Evolutionary conservation across 2,113 vertebrate genomes (phyloP), one percentile per base, ranked within the genome.

Genomic region (Apodemus sylvaticus): DNA sequence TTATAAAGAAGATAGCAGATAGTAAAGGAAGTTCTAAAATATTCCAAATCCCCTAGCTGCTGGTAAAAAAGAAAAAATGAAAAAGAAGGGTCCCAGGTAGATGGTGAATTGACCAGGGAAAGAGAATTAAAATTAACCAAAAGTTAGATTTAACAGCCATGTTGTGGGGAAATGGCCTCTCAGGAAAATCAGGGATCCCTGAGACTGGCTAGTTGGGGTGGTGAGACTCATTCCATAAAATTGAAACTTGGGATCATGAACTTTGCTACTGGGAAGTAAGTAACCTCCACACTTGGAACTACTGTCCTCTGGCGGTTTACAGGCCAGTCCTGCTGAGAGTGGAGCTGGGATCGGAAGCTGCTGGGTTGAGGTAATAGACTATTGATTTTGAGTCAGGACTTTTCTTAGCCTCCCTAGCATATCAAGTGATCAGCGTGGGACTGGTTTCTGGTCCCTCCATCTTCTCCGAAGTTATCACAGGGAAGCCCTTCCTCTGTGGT

Each of bases 81-180:
- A 60, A 60, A 90, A 70, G 24, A 51, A 90, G 31, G 51, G 42
- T 64, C 42, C 95, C 92, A 78, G 55, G 64, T 95, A 95, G 96
- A 81, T 90, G 92, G 85, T 92, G 90, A 97, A 88, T 53, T 93
- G 73, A 92, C 73, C 68, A 85, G 73, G 96, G 95, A 87, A 76
- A 92, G 93, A 96, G 68, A 91, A 17, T 66, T 42, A 79, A 83
- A 91, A 36, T 66, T 96, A 96, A 94, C 90, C 45, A 64, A 93
- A 97, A 71, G 60, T 11, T 96, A 19, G 34, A 55, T 48, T 88
- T 81, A 92, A 77, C 90, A 76, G 36, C 71, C 78, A 0, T 64
- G 64, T 94, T 94, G 93, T 71, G 22, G 20, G 85, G 83, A 87
- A 58, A 58, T 45, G 51, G 53, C 79, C 71, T 94, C 70, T 91